These are phyloP conservation scores for Cosmia pyralina DNA, from an alignment of 2,888 invertebrate species.

Conservation along the genomic window DNA sequence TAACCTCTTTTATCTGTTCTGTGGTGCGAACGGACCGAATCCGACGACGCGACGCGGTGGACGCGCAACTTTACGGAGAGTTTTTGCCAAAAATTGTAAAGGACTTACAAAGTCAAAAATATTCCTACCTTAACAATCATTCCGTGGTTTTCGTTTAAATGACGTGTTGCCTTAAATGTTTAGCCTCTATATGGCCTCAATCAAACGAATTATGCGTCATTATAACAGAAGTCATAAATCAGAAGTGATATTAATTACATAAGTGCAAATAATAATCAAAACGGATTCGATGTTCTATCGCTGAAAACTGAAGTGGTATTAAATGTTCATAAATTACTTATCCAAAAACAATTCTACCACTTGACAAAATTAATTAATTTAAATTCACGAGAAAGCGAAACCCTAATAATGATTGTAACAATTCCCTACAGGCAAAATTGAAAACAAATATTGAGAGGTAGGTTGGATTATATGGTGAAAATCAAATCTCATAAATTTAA, in stretches of 20 bases:
- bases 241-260: slow-evolving; percentile 1
- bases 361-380: no score
- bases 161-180: not conserved
- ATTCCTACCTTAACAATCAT: not conserved
- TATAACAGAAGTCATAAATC: no score
- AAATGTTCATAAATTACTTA: not conserved
- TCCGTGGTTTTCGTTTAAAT: not conserved
- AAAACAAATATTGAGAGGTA: not conserved
- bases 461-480: not conserved
- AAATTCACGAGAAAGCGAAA: no score
- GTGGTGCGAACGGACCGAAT: no score
- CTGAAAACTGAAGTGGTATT: not conserved
- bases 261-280: not conserved
- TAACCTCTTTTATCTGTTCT: no score
- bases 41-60: no score
- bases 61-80: no score
- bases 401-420: not conserved
- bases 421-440: not conserved
- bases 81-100: not conserved
- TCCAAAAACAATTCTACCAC: not conserved
- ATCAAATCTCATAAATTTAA: no score
- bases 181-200: not conserved
- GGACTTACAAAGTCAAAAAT: not conserved
- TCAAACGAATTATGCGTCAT: not conserved
- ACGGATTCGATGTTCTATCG: not conserved